Evolutionary conservation across 2,797 vertebrate species (phyloP).

Genomic region (Allochrocebus solatus): DNA sequence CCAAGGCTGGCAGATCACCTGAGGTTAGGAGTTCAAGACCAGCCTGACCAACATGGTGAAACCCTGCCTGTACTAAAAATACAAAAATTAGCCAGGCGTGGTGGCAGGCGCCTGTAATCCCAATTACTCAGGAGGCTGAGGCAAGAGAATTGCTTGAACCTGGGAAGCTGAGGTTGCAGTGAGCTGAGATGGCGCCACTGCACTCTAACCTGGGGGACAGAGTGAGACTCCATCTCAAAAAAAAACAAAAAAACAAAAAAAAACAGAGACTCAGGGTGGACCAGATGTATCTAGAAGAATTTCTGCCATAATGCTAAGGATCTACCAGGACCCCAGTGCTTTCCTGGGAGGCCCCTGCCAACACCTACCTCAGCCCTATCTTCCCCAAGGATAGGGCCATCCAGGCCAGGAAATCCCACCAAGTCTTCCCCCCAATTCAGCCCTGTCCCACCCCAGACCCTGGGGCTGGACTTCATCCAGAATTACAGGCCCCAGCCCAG

Average conservation of each 20-base stretch:
- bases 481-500: conserved; percentile 83
- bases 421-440: background rate
- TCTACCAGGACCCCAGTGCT: background rate
- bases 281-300: background rate
- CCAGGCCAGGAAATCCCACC: conserved; percentile 11
- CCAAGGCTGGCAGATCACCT: background rate
- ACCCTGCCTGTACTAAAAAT: background rate
- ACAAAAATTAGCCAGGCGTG: background rate
- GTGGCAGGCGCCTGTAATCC: background rate
- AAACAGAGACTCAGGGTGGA: background rate
- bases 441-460: conserved; percentile 73
- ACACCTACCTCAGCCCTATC: background rate
- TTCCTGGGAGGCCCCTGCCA: background rate
- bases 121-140: background rate
- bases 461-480: conserved; percentile 73
- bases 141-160: background rate
- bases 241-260: too few relatives aligned
- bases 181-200: background rate
- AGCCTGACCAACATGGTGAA: background rate
- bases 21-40: background rate
- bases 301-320: background rate
- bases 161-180: background rate
- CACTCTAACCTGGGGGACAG: background rate
- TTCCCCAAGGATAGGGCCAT: background rate
- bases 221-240: background rate